Evolutionary conservation across 1,140 invertebrate genomes (phyloP), one percentile per base, ranked within the genome.

Genomic region (Caerostris extrusa): DNA sequence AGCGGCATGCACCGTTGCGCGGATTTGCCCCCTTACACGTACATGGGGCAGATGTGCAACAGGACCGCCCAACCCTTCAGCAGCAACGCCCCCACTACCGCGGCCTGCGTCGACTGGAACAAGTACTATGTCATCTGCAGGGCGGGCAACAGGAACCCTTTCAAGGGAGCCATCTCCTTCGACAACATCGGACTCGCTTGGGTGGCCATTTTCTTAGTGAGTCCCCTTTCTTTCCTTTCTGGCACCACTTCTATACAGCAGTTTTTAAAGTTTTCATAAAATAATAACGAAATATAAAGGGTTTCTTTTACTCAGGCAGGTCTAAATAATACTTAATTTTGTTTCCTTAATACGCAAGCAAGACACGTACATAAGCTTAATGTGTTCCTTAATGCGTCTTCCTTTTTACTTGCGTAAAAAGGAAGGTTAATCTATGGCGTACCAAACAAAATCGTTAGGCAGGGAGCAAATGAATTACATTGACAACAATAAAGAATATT

Each of bases 181-280:
- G 99, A 99, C 96, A 99, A 99, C 96, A 99, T 99, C 95, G 99
- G 99, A 83, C 97, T 99, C 95, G 99, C 99, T 61, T 99, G 99
- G 99, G 99, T 99, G 92, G 99, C 99, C 94, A 99, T 99, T 96
- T 99, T 99, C 97, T 97, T 99, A 93, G 94, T 94, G 82, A 94
- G 94, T 94, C 56, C 12, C 3, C 58, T 7, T 88, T 14, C 34
- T 88, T 14, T 85, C 56, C 14, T 56, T 85, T 56, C 6, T 50
- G 1, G 69, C 0, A 7, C 8, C 8, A 64, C 8, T 64, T 8
- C 61, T 2, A 64, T 64, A 1, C 1, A 1, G 3, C 61, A 64
- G 61, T 8, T 8, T 64, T 8, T 3, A 1, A 8, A 17, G 1
- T 64, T 2, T 64, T 10, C 8, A 64, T 17, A 17, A 64, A 64